Evolutionary conservation across 2,888 invertebrate genomes (phyloP), one percentile per base, ranked within the genome.

Genomic region (Cacoxenus indagator): DNA sequence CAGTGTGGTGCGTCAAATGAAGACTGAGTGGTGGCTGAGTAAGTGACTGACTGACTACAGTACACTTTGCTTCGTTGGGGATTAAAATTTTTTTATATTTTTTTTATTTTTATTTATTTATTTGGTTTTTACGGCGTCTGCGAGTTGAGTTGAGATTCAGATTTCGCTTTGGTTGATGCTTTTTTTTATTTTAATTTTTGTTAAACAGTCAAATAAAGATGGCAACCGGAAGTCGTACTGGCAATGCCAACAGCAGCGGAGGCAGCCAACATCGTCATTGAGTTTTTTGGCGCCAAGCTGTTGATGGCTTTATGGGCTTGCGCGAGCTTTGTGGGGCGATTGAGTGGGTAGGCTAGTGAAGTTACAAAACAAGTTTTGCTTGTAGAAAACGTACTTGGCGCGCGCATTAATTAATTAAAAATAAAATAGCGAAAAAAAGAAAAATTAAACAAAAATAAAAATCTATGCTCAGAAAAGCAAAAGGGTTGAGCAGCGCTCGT

Each of bases 321-420:
- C 17, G 59, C 4, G 24, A 37, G 29, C 6, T 24, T 37, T 54
- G 27, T 1, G 55, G 31, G 24, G 65, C n/a, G n/a, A n/a, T n/a
- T n/a, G n/a, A 6, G 24, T 55, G 14, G 46, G 17, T 70, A 48
- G 72, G 51, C 29, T 29, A 17, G 61, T 48, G 43, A 64, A 73
- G 83, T 79, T 82, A 77, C 79, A 76, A 77, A 78, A 82, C 82
- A 85, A 85, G 85, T 84, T 80, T 81, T 77, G 79, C 84, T 85
- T 85, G 84, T 84, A 84, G 84, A 84, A 84, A 82, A 81, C 74
- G 80, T 85, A 83, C 84, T 82, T 84, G 85, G 81, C 84, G 80
- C 84, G 84, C 84, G 78, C 84, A 83, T 85, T 85, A 84, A 84
- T 85, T 85, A 85, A 84, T 84, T 84, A 85, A 85, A 85, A 84